A percentile compares a stretch with the other conserved stretches of the same genome.
phyloP scores from a whole-genome alignment of 2,888 invertebrate species.

The Temnothorax unifasciatus region DNA sequence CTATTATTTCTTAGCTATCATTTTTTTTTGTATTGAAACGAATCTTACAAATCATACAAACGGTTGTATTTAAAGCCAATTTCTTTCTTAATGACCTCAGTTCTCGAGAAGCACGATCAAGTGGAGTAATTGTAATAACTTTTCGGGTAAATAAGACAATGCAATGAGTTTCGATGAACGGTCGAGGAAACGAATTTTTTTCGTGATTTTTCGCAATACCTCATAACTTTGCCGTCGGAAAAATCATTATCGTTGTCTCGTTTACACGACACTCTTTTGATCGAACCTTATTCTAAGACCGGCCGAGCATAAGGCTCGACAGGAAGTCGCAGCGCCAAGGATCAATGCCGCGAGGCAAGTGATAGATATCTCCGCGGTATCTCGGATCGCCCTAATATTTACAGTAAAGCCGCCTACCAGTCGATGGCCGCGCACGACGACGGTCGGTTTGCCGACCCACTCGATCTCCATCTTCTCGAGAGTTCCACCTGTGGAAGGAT shows the following conservation, averaged over 20 bases:
- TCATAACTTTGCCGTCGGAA: background rate
- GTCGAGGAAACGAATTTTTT: background rate
- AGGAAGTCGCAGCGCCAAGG: slow-evolving; percentile 68
- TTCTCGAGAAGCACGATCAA: slow-evolving; percentile 24
- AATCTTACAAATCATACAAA: slow-evolving; percentile 17
- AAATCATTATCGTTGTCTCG: slow-evolving; percentile 6
- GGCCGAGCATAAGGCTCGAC: slow-evolving; percentile 31
- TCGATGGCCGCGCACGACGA: slow-evolving; percentile 60
- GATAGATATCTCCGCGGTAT: slow-evolving; percentile 61
- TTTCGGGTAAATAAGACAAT: slow-evolving; percentile 4
- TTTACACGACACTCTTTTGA: background rate
- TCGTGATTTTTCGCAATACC: background rate
- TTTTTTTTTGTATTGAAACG: background rate
- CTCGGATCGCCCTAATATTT: slow-evolving; percentile 68
- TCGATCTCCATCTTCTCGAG: slow-evolving; percentile 44
- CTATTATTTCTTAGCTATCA: background rate
- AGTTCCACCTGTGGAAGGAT: slow-evolving; percentile 58
- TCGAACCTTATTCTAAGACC: slow-evolving; percentile 22
- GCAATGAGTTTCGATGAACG: background rate
- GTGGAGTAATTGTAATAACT: slow-evolving; percentile 25
- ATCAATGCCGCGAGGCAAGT: slow-evolving; percentile 66
- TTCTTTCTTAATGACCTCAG: background rate
- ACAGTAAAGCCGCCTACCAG: slow-evolving; percentile 71
- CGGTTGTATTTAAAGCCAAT: background rate
- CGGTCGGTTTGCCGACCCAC: slow-evolving; percentile 43